Base-by-base conservation (phyloP, 1,140 invertebrate species). In the Holcopasites calliopsidis region DNA sequence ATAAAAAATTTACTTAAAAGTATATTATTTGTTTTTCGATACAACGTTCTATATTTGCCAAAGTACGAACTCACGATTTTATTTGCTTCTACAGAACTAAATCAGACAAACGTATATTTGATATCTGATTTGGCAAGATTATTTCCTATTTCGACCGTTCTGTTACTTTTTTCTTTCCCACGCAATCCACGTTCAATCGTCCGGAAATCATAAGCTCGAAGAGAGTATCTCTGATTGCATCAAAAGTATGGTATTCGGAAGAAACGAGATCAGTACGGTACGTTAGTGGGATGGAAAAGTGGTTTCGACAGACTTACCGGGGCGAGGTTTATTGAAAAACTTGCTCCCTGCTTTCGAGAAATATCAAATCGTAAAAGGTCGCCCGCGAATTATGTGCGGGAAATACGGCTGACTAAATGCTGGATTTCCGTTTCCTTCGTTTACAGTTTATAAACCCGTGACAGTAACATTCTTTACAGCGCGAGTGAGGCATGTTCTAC, bases 241-340 rank as follows among this genome's bases (percentile, higher is more conserved):
- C 42, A 54, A 50, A 62, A 75, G 44, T 69, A 66, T 49, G 44
- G 28, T 50, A 33, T 26, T 58, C 52, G 35, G 55, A 58, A 40
- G 65, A 80, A 69, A 70, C 77, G 71, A 76, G 71, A 81, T 81
- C 79, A 65, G 44, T 49, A 38, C 23, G 61, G 58, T 70, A 65
- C 49, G 71, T 81, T 55, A 79, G 55, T 47, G 77, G 80, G 61
- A 50, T 76, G 70, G 62, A 79, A 73, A 81, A 81, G 77, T 81
- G 58, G 77, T 72, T 81, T 76, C 50, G 33, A 80, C 58, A 65
- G 77, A 31, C 28, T 64, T 31, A 47, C 26, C 57, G 35, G 49
- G 57, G 42, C n/a, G 47, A 77, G 77, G 35, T 71, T 77, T 77
- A 71, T 72, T 65, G 57, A 54, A 55, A 68, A 68, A 40, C 33